A percentile compares a stretch with the other conserved stretches of the same genome.
Evolutionary conservation across 2,888 invertebrate genomes (phyloP).

Genomic region (Chrysomela aeneicollis): DNA sequence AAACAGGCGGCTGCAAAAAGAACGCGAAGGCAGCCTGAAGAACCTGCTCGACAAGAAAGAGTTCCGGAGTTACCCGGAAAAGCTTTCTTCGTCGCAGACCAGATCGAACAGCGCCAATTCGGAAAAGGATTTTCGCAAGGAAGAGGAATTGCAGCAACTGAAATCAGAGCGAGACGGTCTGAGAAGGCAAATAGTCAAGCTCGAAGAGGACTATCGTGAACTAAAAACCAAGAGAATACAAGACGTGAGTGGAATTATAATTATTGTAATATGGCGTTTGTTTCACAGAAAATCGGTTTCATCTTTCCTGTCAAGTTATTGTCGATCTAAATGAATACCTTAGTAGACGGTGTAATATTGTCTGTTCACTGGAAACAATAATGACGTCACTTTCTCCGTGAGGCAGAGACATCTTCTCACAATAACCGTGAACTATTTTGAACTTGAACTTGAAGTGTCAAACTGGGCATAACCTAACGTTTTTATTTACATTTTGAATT

Average conservation of each 20-base stretch:
- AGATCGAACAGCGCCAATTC: slow-evolving; percentile 51
- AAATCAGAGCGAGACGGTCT: slow-evolving; percentile 70
- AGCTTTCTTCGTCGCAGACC: slow-evolving; percentile 58
- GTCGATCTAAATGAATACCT: no score
- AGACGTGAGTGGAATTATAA: slow-evolving; percentile 73
- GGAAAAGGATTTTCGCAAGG: slow-evolving; percentile 61
- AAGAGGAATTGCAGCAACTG: slow-evolving; percentile 63
- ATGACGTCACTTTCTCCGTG: no score
- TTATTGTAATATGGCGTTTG: neutral
- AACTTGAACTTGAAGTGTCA: no score
- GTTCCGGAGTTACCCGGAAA: slow-evolving; percentile 55
- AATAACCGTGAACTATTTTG: no score
- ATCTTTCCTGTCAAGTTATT: no score
- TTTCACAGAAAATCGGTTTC: neutral
- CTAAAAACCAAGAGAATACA: slow-evolving; percentile 81
- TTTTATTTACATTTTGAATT: no score
- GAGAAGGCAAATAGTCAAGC: slow-evolving; percentile 63
- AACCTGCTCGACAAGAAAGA: slow-evolving; percentile 59
- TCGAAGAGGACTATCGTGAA: slow-evolving; percentile 78
- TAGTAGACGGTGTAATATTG: no score
- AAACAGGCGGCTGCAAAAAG: slow-evolving; percentile 77
- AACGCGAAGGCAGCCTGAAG: slow-evolving; percentile 69
- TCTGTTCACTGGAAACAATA: no score
- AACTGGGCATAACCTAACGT: no score
- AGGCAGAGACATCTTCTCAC: no score